Percentiles rank a stretch among this genome's conserved stretches.
phyloP scores from a whole-genome alignment of 2,888 invertebrate species.

The Andrena minutula region DNA sequence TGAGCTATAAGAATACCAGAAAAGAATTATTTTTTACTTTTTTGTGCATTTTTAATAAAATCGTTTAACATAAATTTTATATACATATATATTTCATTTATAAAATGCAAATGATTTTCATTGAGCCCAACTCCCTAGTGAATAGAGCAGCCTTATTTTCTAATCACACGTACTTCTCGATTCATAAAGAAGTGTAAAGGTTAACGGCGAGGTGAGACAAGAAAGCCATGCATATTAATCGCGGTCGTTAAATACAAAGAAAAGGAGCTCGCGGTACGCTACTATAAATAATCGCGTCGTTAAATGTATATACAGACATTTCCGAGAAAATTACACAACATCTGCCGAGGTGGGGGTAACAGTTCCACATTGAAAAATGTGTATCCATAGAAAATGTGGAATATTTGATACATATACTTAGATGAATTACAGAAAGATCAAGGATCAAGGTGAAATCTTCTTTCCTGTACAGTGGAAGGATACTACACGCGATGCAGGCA shows the following conservation, averaged over 20 bases:
- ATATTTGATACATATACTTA: constrained; percentile 9
- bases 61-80: too few species aligned
- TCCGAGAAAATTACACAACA: constrained; percentile 27
- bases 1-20: too few species aligned
- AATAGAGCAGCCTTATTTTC: too few species aligned
- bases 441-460: constrained; percentile 60
- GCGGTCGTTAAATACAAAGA: not conserved
- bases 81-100: too few species aligned
- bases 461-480: not conserved
- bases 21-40: too few species aligned
- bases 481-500: not conserved
- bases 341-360: constrained; percentile 22
- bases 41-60: too few species aligned
- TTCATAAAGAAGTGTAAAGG: too few species aligned
- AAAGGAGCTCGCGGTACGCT: not conserved
- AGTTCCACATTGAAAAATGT: constrained; percentile 52
- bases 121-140: too few species aligned
- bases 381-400: not conserved
- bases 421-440: constrained; percentile 28
- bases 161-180: too few species aligned
- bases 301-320: not conserved
- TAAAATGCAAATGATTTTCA: too few species aligned
- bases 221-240: too few species aligned
- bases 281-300: not conserved
- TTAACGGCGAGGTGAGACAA: too few species aligned